A percentile compares a stretch with the other conserved stretches of the same genome.
Conservation (phyloP, 2,797 vertebrate species). For the Pogonophryne albipinna region DNA sequence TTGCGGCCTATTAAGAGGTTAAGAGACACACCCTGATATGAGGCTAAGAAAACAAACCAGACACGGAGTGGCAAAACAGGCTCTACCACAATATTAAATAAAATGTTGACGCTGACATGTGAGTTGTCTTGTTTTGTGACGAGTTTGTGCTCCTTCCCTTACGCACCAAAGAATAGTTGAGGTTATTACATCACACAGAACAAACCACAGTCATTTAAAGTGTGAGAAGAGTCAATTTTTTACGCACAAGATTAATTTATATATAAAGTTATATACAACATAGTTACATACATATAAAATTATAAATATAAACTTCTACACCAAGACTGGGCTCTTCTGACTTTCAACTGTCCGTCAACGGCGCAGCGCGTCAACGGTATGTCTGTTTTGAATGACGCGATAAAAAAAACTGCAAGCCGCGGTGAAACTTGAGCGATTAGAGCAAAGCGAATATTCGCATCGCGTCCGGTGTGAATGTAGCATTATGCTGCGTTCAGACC, state of each 20-base stretch:
- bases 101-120: background rate
- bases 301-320: slow-evolving; percentile 64
- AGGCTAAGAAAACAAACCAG: slow-evolving; percentile 54
- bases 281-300: slow-evolving; percentile 63
- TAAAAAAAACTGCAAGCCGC: no score
- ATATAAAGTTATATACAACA: slow-evolving; percentile 69
- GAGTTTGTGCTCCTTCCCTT: background rate
- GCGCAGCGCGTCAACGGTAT: no score
- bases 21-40: slow-evolving; percentile 70
- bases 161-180: slow-evolving; percentile 30
- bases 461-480: no score
- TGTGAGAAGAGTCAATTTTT: slow-evolving; percentile 68
- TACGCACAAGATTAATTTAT: slow-evolving; percentile 50
- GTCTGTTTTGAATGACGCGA: no score
- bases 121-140: slow-evolving; percentile 12
- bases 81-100: slow-evolving; percentile 26
- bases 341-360: no score
- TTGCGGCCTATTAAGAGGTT: no score
- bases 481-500: no score
- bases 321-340: no score
- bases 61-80: slow-evolving; percentile 17
- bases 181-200: background rate
- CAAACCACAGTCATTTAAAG: background rate
- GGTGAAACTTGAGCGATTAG: no score
- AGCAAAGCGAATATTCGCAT: no score